Evolutionary conservation across 2,888 invertebrate species (phyloP).

Genomic region (Aspidiotus rigidus): DNA sequence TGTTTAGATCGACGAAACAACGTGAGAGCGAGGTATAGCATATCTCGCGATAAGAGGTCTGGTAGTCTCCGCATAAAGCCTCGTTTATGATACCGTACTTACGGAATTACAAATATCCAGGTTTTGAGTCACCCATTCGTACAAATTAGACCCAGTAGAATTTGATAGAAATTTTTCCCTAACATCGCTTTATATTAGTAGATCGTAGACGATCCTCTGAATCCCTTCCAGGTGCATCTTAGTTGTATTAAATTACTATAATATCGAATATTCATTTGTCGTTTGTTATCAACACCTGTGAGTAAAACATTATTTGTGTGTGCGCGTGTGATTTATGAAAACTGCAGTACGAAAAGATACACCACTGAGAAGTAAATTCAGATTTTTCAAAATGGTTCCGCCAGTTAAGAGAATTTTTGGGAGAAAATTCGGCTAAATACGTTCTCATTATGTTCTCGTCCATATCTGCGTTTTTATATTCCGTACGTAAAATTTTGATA

Average conservation of each 20-base stretch:
- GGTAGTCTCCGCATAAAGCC: slow-evolving; percentile 22
- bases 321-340: slow-evolving; percentile 15
- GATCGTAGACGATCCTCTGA: too few relatives aligned
- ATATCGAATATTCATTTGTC: background rate
- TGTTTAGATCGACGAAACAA: slow-evolving; percentile 23
- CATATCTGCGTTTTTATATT: slow-evolving; percentile 6
- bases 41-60: slow-evolving; percentile 18
- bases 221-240: too few relatives aligned
- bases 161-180: too few relatives aligned
- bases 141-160: too few relatives aligned
- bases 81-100: slow-evolving; percentile 1
- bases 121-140: slow-evolving; percentile 21
- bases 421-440: slow-evolving; percentile 26
- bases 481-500: slow-evolving; percentile 21
- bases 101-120: slow-evolving; percentile 4
- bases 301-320: slow-evolving; percentile 10
- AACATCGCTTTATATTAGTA: too few relatives aligned
- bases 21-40: slow-evolving; percentile 18
- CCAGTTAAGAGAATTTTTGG: slow-evolving; percentile 33
- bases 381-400: slow-evolving; percentile 65
- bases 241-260: too few relatives aligned
- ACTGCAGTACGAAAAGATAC: slow-evolving; percentile 82
- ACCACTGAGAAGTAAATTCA: slow-evolving; percentile 88
- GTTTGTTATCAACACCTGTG: background rate
- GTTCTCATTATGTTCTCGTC: slow-evolving; percentile 5